A percentile compares a stretch with the other conserved stretches of the same genome.
Evolutionary conservation across 2,888 invertebrate species (phyloP).

Genomic region (Coecobrya sp.): DNA sequence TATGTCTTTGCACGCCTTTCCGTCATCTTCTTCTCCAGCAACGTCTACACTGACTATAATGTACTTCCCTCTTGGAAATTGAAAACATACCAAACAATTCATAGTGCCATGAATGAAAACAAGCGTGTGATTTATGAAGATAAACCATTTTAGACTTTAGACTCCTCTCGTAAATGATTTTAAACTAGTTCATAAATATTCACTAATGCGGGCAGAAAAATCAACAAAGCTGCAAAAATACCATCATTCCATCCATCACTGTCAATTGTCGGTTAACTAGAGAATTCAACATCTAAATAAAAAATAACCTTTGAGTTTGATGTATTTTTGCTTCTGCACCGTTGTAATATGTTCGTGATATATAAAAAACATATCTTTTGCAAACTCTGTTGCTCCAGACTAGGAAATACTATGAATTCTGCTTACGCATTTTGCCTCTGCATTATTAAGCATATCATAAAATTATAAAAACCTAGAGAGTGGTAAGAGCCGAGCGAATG

Average conservation of each 20-base stretch:
- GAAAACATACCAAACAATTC: constrained; percentile 27
- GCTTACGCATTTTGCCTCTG: too few relatives aligned
- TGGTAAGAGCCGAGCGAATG: not conserved
- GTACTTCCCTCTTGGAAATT: constrained; percentile 6
- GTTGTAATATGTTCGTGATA: not conserved
- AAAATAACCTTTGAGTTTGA: constrained; percentile 44
- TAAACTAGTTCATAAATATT: constrained; percentile 59
- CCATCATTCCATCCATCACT: constrained; percentile 63
- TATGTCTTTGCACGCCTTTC: not conserved
- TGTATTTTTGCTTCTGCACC: constrained; percentile 31
- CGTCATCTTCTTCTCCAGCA: constrained; percentile 1
- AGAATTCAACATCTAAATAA: not conserved
- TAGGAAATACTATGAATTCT: not conserved
- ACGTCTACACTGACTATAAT: too few relatives aligned
- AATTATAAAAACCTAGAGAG: not conserved
- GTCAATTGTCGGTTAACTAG: constrained; percentile 64
- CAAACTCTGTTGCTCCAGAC: not conserved
- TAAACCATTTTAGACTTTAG: not conserved
- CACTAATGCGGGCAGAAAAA: constrained; percentile 47
- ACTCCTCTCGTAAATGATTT: constrained; percentile 51
- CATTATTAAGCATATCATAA: not conserved
- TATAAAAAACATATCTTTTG: not conserved
- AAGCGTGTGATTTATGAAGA: constrained; percentile 58
- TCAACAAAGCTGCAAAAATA: constrained; percentile 65
- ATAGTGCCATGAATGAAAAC: constrained; percentile 37